Evolutionary conservation across 2,797 vertebrate species (phyloP).

Genomic region (Cynopterus sphinx): DNA sequence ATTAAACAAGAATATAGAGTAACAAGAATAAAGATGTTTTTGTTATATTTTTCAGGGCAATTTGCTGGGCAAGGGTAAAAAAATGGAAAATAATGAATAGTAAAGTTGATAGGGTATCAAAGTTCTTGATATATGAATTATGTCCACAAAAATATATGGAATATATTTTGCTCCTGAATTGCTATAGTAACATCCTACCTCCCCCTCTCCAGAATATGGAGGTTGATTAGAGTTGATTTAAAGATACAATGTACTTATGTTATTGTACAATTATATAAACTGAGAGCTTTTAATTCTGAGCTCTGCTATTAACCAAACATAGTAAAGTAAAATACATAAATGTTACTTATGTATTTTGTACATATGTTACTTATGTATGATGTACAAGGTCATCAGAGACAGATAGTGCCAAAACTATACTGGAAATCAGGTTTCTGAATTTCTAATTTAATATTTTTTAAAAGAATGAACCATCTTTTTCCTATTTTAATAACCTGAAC

Average conservation of each 20-base stretch:
- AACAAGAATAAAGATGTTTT: constrained; percentile 21
- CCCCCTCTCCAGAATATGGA: neutral
- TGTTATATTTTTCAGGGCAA: neutral
- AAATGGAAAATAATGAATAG: constrained; percentile 48
- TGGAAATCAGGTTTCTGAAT: neutral
- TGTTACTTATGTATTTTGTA: neutral
- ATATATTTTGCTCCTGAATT: neutral
- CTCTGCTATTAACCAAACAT: neutral
- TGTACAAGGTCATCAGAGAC: neutral
- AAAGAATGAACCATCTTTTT: neutral
- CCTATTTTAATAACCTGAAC: constrained; percentile 3
- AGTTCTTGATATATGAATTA: constrained; percentile 23
- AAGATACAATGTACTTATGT: neutral
- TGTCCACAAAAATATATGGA: neutral
- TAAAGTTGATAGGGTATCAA: constrained; percentile 5
- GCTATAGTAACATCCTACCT: neutral
- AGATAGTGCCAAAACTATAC: neutral
- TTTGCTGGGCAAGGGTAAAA: constrained; percentile 13
- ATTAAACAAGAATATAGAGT: constrained; percentile 14
- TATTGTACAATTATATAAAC: neutral
- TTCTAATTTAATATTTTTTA: neutral
- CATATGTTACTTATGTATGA: no score
- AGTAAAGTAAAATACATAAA: neutral
- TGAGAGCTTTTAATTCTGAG: neutral
- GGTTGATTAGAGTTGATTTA: constrained; percentile 8